phyloP scores from a whole-genome alignment of 2,888 invertebrate species.

The Scaptodrosophila latifasciaeformis region DNA sequence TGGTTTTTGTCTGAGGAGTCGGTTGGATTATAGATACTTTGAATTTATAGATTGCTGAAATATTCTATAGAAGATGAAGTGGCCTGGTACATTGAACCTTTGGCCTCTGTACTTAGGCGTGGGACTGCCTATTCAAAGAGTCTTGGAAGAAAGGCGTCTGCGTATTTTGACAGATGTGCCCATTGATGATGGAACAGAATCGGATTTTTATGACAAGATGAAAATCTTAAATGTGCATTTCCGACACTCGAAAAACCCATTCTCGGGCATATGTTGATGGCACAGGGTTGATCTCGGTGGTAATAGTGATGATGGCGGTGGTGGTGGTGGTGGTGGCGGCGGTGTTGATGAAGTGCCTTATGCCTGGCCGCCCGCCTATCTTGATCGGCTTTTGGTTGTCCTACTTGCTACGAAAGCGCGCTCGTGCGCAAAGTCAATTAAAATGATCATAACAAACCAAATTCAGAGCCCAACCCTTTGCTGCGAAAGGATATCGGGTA shows the following conservation, averaged over 20 bases:
- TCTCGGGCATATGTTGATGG: conserved; percentile 11
- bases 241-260: conserved; percentile 30
- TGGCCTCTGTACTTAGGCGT: no score
- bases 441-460: conserved; percentile 62
- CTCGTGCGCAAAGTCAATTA: conserved; percentile 68
- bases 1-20: conserved; percentile 24
- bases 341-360: conserved; percentile 33
- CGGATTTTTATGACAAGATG: no score
- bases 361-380: conserved; percentile 8
- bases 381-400: conserved; percentile 25
- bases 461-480: conserved; percentile 44
- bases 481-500: not conserved
- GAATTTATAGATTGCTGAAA: no score
- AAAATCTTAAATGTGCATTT: conserved; percentile 8
- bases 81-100: conserved; percentile 44
- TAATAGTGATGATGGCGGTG: not conserved
- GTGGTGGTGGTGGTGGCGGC: conserved; percentile 9
- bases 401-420: no score
- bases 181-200: no score
- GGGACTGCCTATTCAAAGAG: not conserved
- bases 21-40: conserved; percentile 3
- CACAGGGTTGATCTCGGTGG: no score
- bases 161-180: conserved; percentile 56
- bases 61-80: conserved; percentile 20
- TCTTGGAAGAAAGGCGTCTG: conserved; percentile 42